These are phyloP conservation scores for Syngnathoides biaculeatus DNA, from an alignment of 2,113 vertebrate species.

Conservation along the genomic window DNA sequence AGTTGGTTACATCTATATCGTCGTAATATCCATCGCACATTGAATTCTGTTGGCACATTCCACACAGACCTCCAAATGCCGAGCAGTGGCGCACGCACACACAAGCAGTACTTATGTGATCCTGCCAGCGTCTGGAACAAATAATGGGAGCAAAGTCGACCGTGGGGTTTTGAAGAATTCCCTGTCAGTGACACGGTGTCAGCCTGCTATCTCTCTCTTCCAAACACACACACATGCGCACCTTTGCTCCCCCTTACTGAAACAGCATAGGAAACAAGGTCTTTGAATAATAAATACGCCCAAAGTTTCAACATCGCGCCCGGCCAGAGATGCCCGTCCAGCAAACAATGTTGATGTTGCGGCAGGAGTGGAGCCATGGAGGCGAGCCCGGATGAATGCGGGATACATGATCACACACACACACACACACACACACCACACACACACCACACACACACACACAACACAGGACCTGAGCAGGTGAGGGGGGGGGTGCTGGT, in stretches of 20 bases:
- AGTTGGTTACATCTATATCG: too few species aligned
- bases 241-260: constrained; percentile 28
- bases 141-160: constrained; percentile 66
- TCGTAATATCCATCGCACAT: too few species aligned
- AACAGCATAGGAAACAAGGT: constrained; percentile 74
- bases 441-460: constrained; percentile 46
- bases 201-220: constrained; percentile 2
- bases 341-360: constrained; percentile 80
- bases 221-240: constrained; percentile 10
- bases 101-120: constrained; percentile 44
- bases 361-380: constrained; percentile 45
- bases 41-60: constrained; percentile 4
- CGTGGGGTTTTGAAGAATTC: constrained; percentile 68
- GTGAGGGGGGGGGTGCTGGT: constrained; percentile 4
- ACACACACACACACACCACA: constrained; percentile 50
- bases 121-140: constrained; percentile 60
- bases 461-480: constrained; percentile 41
- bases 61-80: constrained; percentile 25
- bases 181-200: constrained; percentile 54
- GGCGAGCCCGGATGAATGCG: constrained; percentile 56
- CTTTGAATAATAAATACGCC: constrained; percentile 81
- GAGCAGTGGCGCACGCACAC: constrained; percentile 28
- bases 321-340: constrained; percentile 64
- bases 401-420: constrained; percentile 61
- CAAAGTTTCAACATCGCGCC: constrained; percentile 63